These are phyloP conservation scores for Leucania comma DNA, from an alignment of 2,888 invertebrate genomes.

Conservation along the genomic window DNA sequence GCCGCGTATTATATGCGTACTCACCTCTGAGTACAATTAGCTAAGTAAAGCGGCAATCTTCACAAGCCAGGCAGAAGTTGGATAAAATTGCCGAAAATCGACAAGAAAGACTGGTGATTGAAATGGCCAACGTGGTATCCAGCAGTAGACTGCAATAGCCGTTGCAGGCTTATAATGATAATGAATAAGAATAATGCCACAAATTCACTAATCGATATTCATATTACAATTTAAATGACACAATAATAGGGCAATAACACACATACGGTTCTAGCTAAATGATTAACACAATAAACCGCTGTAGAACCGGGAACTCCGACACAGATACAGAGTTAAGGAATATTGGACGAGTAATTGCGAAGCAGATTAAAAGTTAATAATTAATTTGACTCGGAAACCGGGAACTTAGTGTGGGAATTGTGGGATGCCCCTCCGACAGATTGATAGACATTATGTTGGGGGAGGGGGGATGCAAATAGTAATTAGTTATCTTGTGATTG, in stretches of 20 bases:
- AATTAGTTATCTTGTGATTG: not conserved
- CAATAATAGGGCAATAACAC: not conserved
- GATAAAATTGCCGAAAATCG: no score
- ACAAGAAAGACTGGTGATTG: not conserved
- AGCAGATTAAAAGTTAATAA: slow-evolving; percentile 43
- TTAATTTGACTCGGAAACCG: slow-evolving; percentile 37
- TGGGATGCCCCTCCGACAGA: slow-evolving; percentile 13
- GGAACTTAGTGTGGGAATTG: slow-evolving; percentile 22
- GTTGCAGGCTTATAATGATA: no score
- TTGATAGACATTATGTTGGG: not conserved
- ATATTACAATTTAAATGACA: not conserved
- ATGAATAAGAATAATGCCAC: not conserved
- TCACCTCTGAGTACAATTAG: no score
- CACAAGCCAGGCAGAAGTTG: not conserved
- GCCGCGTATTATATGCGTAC: not conserved
- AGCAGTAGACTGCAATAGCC: no score
- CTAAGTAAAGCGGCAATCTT: not conserved
- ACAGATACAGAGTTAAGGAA: slow-evolving; percentile 14
- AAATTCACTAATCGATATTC: not conserved
- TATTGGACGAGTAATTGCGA: slow-evolving; percentile 24
- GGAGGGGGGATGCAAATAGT: not conserved
- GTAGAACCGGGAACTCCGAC: slow-evolving; percentile 19
- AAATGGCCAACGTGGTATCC: no score
- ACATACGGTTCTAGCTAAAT: not conserved
- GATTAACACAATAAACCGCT: not conserved